A percentile compares a stretch with the other conserved stretches of the same genome.
These are phyloP conservation scores for Melospiza georgiana DNA, from an alignment of 2,113 vertebrate species.

Conservation along the genomic window DNA sequence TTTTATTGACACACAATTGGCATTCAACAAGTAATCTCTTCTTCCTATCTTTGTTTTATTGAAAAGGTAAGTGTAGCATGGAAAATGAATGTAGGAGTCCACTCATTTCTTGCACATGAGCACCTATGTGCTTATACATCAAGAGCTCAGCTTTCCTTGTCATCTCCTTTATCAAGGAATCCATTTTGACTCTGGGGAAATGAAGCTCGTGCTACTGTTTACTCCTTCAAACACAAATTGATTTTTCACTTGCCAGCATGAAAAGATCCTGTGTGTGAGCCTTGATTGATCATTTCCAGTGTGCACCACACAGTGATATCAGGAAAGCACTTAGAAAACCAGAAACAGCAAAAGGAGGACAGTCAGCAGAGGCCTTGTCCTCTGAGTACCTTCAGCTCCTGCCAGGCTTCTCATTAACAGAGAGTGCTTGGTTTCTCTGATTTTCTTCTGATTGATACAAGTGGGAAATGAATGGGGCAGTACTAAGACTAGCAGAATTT, in stretches of 20 bases:
- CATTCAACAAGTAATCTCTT: constrained; percentile 23
- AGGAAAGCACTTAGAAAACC: constrained; percentile 14
- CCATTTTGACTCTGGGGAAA: constrained; percentile 30
- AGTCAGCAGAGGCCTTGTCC: neutral
- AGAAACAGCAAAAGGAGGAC: neutral
- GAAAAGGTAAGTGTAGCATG: constrained; percentile 1
- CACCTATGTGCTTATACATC: neutral
- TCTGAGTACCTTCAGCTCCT: neutral
- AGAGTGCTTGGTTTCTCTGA: neutral
- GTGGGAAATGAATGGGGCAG: neutral
- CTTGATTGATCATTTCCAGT: constrained; percentile 43
- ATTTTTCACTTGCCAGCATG: constrained; percentile 56
- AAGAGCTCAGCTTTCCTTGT: neutral
- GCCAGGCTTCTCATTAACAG: neutral
- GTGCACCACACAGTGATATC: neutral
- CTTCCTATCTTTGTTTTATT: neutral
- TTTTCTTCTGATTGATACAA: neutral
- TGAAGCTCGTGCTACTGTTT: constrained; percentile 22
- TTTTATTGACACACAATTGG: neutral
- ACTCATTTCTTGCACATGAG: neutral
- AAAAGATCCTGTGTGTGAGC: constrained; percentile 27
- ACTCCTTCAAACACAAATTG: constrained; percentile 45
- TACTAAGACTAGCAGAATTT: neutral
- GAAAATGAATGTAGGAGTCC: neutral
- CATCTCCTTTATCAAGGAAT: constrained; percentile 23